Base-by-base conservation (phyloP, 1,140 invertebrate genomes). In the Spodoptera litura region DNA sequence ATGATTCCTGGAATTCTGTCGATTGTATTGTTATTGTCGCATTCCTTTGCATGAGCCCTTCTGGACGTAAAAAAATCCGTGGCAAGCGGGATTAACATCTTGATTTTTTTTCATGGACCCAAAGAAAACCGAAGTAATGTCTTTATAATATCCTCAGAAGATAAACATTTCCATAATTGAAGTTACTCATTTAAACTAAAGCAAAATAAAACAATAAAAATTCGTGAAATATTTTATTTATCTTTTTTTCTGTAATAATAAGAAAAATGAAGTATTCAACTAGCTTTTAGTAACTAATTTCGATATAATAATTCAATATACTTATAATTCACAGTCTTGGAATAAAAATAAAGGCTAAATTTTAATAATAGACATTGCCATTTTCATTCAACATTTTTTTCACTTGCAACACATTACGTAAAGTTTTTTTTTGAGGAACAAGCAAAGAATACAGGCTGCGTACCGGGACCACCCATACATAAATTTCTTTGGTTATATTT, bases 401-500 rank as follows among this genome's bases (percentile, higher is more conserved):
- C 5, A 25, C 58, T 62, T 62, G 62, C 44, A 62, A 51, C 56
- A 53, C 51, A 31, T 70, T 58, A 72, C 58, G 53, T 73, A 59
- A 56, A 61, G 44, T 38, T 74, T 59, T 27, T 56, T 64, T 44
- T 25, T 49, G 9, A 66, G 44, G 44, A 66, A 27, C 10, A 51
- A 66, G n/a, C 44, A 9, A 61, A 61, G 20, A 64, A 64, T 15
- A 62, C 31, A 53, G 53, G 20, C 13, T 53, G 66, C 49, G 51
- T 53, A 70, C 66, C 66, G 49, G 51, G 25, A 31, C 9, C 66
- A 64, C 38, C 71, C 79, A 62, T 68, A 81, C 35, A 78, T 68
- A 79, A 66, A 78, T 80, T 81, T 84, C 81, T 83, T 87, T 87
- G 83, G 83, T 85, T 80, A 73, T 87, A 85, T 83, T 87, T 87